Conservation (phyloP, 2,888 invertebrate genomes). For the Pheosia gnoma region DNA sequence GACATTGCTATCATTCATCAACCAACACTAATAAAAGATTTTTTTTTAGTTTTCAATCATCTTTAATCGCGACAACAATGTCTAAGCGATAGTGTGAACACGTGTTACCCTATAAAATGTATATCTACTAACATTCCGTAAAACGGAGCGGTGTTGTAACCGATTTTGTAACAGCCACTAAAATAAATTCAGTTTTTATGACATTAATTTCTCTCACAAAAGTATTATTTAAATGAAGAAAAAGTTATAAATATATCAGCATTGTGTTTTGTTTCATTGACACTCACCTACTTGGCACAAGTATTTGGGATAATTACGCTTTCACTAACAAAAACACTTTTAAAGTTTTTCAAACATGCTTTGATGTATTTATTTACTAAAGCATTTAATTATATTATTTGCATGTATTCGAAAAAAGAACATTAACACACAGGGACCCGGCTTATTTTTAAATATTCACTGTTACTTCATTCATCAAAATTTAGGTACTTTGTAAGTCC, state of each 20-base stretch:
- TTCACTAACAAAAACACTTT: slow-evolving; percentile 50
- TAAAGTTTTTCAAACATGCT: slow-evolving; percentile 40
- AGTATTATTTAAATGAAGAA: slow-evolving; percentile 32
- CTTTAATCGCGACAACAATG: slow-evolving; percentile 54
- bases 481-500: background rate
- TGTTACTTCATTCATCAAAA: too few species aligned
- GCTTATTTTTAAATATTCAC: too few species aligned
- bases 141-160: slow-evolving; percentile 47
- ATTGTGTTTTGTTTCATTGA: slow-evolving; percentile 60
- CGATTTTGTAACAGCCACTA: slow-evolving; percentile 40
- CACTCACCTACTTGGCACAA: slow-evolving; percentile 80
- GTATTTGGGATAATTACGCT: slow-evolving; percentile 41
- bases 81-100: slow-evolving; percentile 42
- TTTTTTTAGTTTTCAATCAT: slow-evolving; percentile 35
- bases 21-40: slow-evolving; percentile 29
- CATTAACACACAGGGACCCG: background rate
- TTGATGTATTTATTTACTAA: slow-evolving; percentile 25
- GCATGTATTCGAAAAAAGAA: background rate
- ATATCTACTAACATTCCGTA: slow-evolving; percentile 40
- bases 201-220: slow-evolving; percentile 43
- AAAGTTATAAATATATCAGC: slow-evolving; percentile 45
- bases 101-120: slow-evolving; percentile 44
- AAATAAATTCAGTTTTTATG: slow-evolving; percentile 43
- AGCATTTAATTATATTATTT: background rate
- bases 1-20: slow-evolving; percentile 26